phyloP scores from a whole-genome alignment of 1,140 invertebrate genomes.

The Euglossa dilemma region DNA sequence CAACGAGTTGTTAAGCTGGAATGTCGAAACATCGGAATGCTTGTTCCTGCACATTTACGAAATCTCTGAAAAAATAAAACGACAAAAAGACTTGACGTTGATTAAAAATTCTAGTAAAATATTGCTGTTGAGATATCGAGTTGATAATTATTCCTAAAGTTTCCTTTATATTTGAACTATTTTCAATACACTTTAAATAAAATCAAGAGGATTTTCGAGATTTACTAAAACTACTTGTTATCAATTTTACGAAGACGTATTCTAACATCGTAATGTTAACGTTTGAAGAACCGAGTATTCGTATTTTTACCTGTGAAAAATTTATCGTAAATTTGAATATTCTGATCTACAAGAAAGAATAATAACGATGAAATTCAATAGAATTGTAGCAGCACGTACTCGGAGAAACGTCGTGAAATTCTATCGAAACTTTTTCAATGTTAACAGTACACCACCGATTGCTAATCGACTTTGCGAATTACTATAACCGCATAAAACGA shows the following conservation, averaged over 20 bases:
- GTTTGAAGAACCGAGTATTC: not conserved
- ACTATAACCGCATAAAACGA: not conserved
- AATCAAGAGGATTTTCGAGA: not conserved
- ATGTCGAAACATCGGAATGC: not conserved
- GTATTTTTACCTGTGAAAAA: slow-evolving; percentile 6
- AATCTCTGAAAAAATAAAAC: not conserved
- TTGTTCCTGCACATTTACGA: too few relatives aligned
- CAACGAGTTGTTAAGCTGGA: not conserved
- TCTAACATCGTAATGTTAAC: slow-evolving; percentile 12
- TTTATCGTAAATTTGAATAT: not conserved
- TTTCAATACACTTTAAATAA: not conserved
- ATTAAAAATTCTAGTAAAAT: not conserved
- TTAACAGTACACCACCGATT: not conserved
- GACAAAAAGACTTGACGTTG: not conserved
- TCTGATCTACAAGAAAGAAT: not conserved
- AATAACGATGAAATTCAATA: not conserved
- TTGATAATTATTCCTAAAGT: not conserved
- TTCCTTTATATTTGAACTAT: slow-evolving; percentile 16
- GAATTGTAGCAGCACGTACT: not conserved
- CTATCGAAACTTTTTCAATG: not conserved
- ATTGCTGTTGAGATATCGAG: not conserved
- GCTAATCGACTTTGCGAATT: not conserved
- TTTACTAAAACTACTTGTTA: slow-evolving; percentile 8
- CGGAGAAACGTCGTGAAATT: not conserved
- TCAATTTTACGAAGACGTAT: slow-evolving; percentile 19